Evolutionary conservation across 2,113 vertebrate genomes (phyloP), one percentile per base, ranked within the genome.

Genomic region (Pachyramphus minor): DNA sequence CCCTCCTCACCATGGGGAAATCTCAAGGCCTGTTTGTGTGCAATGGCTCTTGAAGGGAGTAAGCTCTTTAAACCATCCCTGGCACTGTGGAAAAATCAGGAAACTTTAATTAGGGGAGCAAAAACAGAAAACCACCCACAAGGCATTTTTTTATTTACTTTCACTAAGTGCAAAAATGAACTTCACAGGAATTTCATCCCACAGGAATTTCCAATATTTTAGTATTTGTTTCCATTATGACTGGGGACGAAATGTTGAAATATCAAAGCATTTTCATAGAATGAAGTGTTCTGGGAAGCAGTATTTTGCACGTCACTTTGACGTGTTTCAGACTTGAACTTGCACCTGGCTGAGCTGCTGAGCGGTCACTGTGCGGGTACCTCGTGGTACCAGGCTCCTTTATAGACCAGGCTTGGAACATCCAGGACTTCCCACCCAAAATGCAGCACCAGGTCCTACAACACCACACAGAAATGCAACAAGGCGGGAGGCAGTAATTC

Each of bases 141-240:
- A 87, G 75, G 33, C 91, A 89, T 89, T 95, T 95, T 76, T 75
- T 39, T 95, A 74, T 94, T 97, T 96, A 93, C 93, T 91, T 96
- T 95, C 90, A 76, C 79, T 90, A 79, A 96, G 94, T 89, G 91
- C 84, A 94, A 69, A 90, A 94, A 47, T 0, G 42, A 95, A 58
- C 75, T 80, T 94, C 87, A 88, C 47, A 83, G 42, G 73, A 83
- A 85, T 88, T 94, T 86, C 53, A 83, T 66, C 87, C 93, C 95
- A 90, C 91, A 96, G 71, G 84, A 94, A 91, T 94, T 93, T 92
- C 50, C 89, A 93, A 62, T 94, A 87, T 94, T 95, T 96, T 44
- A 67, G 21, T 79, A 77, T 91, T 93, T 96, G 75, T 95, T 95
- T 96, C 94, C 9, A 0, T 91, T 89, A 85, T 50, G 90, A 93